Evolutionary conservation across 1,140 invertebrate genomes (phyloP).

Genomic region (Agrilus planipennis): DNA sequence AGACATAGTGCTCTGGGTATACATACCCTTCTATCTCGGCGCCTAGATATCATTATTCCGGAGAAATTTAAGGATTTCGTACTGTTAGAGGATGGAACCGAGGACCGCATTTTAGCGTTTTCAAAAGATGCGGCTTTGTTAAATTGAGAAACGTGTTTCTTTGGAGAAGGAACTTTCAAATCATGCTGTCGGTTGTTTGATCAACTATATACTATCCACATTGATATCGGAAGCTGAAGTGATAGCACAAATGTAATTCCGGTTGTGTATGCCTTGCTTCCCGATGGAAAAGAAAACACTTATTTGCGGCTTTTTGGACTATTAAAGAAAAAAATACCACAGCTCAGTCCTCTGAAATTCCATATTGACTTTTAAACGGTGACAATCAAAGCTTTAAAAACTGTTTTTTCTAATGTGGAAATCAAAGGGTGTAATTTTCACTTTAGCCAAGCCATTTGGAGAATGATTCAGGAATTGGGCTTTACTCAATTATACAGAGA

Average conservation of each 20-base stretch:
- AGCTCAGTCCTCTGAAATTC: neutral
- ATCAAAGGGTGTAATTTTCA: too few species aligned
- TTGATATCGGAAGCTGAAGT: neutral
- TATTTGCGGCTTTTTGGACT: neutral
- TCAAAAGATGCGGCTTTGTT: too few species aligned
- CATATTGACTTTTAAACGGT: conserved; percentile 1
- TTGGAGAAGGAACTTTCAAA: neutral
- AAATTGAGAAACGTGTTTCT: too few species aligned
- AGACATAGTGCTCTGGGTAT: too few species aligned
- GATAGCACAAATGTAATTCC: neutral
- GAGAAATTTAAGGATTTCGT: too few species aligned
- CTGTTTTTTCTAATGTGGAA: neutral
- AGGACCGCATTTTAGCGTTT: neutral
- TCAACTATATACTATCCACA: conserved; percentile 1
- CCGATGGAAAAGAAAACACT: neutral
- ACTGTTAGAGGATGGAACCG: neutral
- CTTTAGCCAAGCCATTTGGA: neutral
- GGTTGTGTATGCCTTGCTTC: neutral
- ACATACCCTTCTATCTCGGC: too few species aligned
- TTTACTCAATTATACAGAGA: neutral
- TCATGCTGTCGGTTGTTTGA: neutral
- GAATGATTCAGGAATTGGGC: neutral
- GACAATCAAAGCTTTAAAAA: conserved; percentile 1
- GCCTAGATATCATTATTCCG: too few species aligned
- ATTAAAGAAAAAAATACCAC: neutral